phyloP scores from a whole-genome alignment of 2,888 invertebrate species.

The Oligia fasciuncula region DNA sequence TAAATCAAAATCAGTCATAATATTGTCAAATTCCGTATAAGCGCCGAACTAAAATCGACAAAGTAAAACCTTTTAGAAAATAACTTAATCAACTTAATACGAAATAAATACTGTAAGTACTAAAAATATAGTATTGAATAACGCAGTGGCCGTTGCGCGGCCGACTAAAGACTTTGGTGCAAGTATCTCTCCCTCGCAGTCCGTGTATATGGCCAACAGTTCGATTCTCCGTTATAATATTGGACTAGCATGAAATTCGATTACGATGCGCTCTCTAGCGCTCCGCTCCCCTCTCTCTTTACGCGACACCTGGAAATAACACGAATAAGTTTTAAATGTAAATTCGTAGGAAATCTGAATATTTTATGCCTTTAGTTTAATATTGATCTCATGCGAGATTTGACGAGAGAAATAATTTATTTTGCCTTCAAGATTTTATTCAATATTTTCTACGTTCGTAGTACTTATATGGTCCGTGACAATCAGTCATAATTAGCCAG shows the following conservation, averaged over 20 bases:
- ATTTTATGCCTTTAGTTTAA: neutral
- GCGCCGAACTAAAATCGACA: constrained; percentile 71
- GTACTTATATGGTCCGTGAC: neutral
- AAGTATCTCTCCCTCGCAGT: constrained; percentile 77
- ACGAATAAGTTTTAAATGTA: neutral
- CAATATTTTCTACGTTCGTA: neutral
- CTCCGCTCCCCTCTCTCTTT: constrained; percentile 61
- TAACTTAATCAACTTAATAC: constrained; percentile 82
- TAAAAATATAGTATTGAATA: constrained; percentile 75
- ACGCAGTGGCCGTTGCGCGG: constrained; percentile 71
- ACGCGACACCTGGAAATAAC: constrained; percentile 66
- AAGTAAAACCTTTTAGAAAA: constrained; percentile 70
- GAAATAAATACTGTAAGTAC: constrained; percentile 90
- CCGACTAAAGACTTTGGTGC: constrained; percentile 86
- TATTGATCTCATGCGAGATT: neutral
- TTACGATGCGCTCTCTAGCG: constrained; percentile 74
- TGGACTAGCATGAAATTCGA: constrained; percentile 90
- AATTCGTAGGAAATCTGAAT: neutral
- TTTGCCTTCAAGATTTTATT: neutral
- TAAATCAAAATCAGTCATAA: constrained; percentile 80
- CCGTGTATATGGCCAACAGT: constrained; percentile 85
- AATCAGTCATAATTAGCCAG: neutral
- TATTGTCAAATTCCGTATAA: constrained; percentile 73
- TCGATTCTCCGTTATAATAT: constrained; percentile 86
- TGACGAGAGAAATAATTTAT: neutral